phyloP scores from a whole-genome alignment of 2,113 vertebrate species.

The Siniperca knerii region DNA sequence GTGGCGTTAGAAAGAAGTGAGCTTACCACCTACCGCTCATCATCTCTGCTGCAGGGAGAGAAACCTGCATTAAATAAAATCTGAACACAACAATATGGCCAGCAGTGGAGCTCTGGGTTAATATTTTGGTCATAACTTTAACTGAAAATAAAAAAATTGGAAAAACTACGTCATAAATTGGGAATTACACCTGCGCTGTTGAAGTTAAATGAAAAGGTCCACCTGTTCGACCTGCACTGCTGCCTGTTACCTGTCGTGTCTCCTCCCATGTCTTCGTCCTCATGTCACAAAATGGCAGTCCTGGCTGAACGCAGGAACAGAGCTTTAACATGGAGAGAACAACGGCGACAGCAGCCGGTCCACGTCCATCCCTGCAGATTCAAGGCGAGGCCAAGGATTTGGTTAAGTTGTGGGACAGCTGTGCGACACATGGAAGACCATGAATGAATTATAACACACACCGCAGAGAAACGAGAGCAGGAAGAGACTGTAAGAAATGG shows the following conservation, averaged over 20 bases:
- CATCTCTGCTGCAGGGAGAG: too few species aligned
- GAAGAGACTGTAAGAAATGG: slow-evolving; percentile 1
- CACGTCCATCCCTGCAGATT: not conserved
- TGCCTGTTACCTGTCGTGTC: not conserved
- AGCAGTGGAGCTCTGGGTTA: not conserved
- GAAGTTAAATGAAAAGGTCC: not conserved
- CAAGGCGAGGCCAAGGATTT: slow-evolving; percentile 20
- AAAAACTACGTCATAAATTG: not conserved
- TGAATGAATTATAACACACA: slow-evolving; percentile 43
- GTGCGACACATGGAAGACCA: slow-evolving; percentile 46
- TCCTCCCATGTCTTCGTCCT: not conserved
- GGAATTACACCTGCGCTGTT: not conserved
- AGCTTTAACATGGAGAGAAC: not conserved
- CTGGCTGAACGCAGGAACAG: not conserved
- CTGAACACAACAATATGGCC: not conserved
- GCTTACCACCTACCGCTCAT: too few species aligned
- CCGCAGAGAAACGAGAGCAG: not conserved
- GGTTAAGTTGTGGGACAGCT: slow-evolving; percentile 46
- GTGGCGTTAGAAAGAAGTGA: too few species aligned
- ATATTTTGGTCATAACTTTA: not conserved
- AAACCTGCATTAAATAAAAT: too few species aligned
- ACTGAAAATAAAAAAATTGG: too few species aligned
- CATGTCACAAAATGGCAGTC: too few species aligned
- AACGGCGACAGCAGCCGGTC: not conserved
- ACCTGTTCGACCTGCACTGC: not conserved